phyloP scores from a whole-genome alignment of 53 echinoderm and acorn worm genomes.

The Zoroaster sp. region DNA sequence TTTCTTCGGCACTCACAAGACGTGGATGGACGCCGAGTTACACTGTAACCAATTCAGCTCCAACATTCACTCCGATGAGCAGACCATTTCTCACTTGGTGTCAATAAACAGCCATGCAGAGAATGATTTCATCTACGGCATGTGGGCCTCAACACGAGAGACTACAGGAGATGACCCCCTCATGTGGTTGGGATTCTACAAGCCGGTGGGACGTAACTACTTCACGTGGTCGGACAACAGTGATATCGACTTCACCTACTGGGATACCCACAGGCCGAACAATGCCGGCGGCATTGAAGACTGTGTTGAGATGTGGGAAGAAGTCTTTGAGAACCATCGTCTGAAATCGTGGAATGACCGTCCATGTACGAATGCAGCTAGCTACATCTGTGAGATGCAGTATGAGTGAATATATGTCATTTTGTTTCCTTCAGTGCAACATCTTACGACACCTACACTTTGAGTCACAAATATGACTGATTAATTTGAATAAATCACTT shows the following conservation, averaged over 20 bases:
- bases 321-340: conserved; percentile 14
- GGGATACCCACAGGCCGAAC: conserved; percentile 54
- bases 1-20: conserved; percentile 42
- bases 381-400: conserved; percentile 58
- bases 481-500: too few relatives aligned
- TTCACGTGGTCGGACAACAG: conserved; percentile 52
- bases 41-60: conserved; percentile 57
- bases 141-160: conserved; percentile 49
- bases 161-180: neutral
- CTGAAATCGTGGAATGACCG: conserved; percentile 59
- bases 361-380: conserved; percentile 26
- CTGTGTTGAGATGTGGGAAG: conserved; percentile 62
- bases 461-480: neutral
- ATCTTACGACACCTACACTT: neutral
- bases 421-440: neutral
- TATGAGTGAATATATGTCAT: neutral
- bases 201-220: conserved; percentile 50
- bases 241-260: conserved; percentile 45
- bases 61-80: conserved; percentile 27
- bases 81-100: conserved; percentile 43
- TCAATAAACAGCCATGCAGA: conserved; percentile 36
- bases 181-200: conserved; percentile 60
- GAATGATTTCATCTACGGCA: conserved; percentile 45
- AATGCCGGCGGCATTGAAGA: conserved; percentile 44
- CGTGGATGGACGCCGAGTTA: conserved; percentile 41